phyloP scores from a whole-genome alignment of 2,888 invertebrate genomes.

The Physocephala rufipes region DNA sequence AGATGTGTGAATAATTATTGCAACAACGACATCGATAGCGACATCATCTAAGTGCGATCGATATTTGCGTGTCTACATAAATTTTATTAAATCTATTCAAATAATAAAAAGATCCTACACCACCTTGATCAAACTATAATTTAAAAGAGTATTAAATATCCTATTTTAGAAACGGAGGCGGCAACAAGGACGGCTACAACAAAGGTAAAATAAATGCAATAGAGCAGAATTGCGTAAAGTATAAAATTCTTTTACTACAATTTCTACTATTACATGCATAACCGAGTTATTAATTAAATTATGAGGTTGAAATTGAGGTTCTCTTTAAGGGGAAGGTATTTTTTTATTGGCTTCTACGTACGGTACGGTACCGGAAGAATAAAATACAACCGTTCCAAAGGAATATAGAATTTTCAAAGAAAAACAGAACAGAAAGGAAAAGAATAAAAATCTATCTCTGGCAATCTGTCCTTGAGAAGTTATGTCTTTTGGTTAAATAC shows the following conservation, averaged over 20 bases:
- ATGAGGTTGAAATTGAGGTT: too few relatives aligned
- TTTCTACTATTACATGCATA: constrained; percentile 17
- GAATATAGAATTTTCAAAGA: too few relatives aligned
- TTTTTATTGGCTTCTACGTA: too few relatives aligned
- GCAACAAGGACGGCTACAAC: constrained; percentile 94
- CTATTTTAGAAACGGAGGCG: constrained; percentile 82
- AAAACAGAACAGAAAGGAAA: too few relatives aligned
- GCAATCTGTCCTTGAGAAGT: too few relatives aligned
- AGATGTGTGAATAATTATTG: constrained; percentile 18
- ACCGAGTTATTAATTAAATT: too few relatives aligned
- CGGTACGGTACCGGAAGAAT: too few relatives aligned
- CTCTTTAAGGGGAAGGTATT: too few relatives aligned
- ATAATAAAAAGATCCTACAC: constrained; percentile 21
- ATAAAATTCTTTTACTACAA: constrained; percentile 51
- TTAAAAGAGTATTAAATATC: constrained; percentile 65
- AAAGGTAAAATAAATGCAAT: constrained; percentile 81
- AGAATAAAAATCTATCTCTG: too few relatives aligned
- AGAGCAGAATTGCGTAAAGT: constrained; percentile 60
- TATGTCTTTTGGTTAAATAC: too few relatives aligned
- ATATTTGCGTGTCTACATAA: constrained; percentile 51
- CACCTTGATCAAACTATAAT: constrained; percentile 47
- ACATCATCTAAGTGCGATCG: constrained; percentile 16
- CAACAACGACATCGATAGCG: constrained; percentile 40
- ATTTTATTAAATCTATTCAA: constrained; percentile 31
- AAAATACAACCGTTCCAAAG: too few relatives aligned